Evolutionary conservation across 1,140 invertebrate genomes (phyloP).

Genomic region (Drosophila pseudoananassae): DNA sequence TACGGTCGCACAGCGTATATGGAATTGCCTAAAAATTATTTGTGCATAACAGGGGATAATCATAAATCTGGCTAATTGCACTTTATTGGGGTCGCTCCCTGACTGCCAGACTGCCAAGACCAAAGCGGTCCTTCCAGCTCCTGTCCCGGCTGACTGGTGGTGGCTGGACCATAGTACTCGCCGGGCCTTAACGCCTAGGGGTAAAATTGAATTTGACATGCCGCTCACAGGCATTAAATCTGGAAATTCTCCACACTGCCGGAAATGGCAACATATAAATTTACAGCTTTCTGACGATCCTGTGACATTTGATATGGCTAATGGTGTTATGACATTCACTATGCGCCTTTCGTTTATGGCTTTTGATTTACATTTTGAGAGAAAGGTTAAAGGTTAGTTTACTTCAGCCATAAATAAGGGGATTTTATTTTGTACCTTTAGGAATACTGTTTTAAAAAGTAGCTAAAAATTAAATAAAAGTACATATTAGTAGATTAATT

Average conservation of each 20-base stretch:
- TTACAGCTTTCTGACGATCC: constrained; percentile 61
- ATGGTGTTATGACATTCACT: constrained; percentile 56
- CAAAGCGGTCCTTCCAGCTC: constrained; percentile 11
- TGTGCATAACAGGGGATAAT: constrained; percentile 83
- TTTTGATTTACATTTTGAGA: neutral
- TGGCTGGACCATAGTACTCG: constrained; percentile 29
- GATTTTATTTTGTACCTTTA: neutral
- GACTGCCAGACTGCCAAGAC: constrained; percentile 15
- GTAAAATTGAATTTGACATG: constrained; percentile 80
- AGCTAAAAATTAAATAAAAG: too few relatives aligned
- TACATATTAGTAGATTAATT: too few relatives aligned
- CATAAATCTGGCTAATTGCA: constrained; percentile 84
- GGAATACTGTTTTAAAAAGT: neutral
- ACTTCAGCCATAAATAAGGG: neutral
- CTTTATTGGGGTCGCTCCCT: constrained; percentile 73
- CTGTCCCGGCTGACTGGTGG: constrained; percentile 26
- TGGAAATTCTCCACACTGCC: constrained; percentile 42
- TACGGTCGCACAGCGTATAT: constrained; percentile 53
- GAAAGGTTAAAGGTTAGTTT: neutral
- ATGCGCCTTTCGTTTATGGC: constrained; percentile 2
- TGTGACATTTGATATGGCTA: constrained; percentile 66
- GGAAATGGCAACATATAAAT: constrained; percentile 68
- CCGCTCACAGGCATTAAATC: constrained; percentile 72
- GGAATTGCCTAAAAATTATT: constrained; percentile 82
- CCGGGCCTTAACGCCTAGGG: constrained; percentile 48